Percentiles rank a stretch among this genome's conserved stretches.
Conservation (phyloP, 2,888 invertebrate species). For the Noctua comes region DNA sequence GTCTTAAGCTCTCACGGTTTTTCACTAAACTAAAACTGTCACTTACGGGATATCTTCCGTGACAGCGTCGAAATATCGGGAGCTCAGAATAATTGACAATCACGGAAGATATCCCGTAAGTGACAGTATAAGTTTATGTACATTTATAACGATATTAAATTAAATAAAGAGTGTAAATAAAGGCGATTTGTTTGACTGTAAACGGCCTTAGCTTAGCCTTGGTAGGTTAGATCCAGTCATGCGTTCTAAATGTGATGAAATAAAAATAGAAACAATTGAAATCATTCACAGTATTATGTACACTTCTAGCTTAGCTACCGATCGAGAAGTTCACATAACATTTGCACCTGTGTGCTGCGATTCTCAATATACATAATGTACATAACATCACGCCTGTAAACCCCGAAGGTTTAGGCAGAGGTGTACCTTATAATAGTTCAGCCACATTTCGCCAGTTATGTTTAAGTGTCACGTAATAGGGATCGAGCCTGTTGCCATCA, state of each 20-base stretch:
- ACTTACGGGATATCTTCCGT: too few relatives aligned
- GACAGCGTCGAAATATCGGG: too few relatives aligned
- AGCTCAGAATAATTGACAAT: too few relatives aligned
- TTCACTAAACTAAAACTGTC: too few relatives aligned
- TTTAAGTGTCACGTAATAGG: background rate
- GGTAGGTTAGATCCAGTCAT: slow-evolving; percentile 38
- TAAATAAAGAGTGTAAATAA: slow-evolving; percentile 12
- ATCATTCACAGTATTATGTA: slow-evolving; percentile 28
- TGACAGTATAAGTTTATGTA: too few relatives aligned
- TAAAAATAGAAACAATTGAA: slow-evolving; percentile 51
- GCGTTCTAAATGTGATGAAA: slow-evolving; percentile 42
- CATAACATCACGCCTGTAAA: background rate
- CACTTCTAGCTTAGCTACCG: slow-evolving; percentile 10
- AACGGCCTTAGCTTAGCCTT: slow-evolving; percentile 32
- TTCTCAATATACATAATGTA: background rate
- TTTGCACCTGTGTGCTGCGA: background rate
- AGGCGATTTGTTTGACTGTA: slow-evolving; percentile 17
- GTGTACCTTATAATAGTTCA: background rate
- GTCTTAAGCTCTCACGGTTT: too few relatives aligned
- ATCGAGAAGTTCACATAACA: slow-evolving; percentile 14
- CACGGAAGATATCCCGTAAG: too few relatives aligned
- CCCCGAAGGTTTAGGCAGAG: background rate
- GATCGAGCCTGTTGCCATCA: background rate
- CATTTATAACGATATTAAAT: too few relatives aligned
- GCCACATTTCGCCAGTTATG: background rate